phyloP scores from a whole-genome alignment of 2,797 vertebrate species.

The Cynodonichthys magdalenae region DNA sequence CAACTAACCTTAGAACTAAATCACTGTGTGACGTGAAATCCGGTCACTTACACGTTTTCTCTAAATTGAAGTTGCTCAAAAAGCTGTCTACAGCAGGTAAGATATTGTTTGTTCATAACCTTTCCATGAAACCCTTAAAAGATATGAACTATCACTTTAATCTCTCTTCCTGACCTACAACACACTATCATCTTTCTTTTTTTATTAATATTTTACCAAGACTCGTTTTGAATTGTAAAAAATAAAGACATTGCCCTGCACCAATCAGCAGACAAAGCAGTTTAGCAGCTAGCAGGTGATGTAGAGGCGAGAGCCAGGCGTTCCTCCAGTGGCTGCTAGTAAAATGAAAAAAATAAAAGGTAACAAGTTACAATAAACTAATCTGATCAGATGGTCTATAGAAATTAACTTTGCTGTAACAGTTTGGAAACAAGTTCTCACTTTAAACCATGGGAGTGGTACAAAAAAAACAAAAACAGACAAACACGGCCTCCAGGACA shows the following conservation, averaged over 20 bases:
- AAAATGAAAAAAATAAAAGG: not conserved
- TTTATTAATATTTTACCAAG: no score
- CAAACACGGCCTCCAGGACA: not conserved
- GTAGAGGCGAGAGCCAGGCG: not conserved
- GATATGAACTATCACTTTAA: no score
- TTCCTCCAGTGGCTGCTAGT: not conserved
- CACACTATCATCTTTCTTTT: no score
- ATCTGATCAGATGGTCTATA: constrained; percentile 1
- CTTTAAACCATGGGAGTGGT: not conserved
- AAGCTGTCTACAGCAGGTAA: no score
- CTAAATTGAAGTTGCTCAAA: no score
- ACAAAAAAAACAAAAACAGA: not conserved
- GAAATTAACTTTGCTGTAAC: not conserved
- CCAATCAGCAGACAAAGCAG: not conserved
- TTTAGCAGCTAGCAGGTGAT: not conserved
- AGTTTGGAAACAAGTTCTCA: not conserved
- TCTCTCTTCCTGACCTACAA: no score
- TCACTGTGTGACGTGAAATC: no score
- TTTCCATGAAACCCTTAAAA: no score
- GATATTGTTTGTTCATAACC: no score
- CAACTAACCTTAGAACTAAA: no score
- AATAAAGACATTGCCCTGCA: not conserved
- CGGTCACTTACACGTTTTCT: no score
- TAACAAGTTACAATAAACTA: not conserved
- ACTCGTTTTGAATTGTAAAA: not conserved